phyloP scores from a whole-genome alignment of 2,888 invertebrate genomes.

The Acrocera orbiculus region DNA sequence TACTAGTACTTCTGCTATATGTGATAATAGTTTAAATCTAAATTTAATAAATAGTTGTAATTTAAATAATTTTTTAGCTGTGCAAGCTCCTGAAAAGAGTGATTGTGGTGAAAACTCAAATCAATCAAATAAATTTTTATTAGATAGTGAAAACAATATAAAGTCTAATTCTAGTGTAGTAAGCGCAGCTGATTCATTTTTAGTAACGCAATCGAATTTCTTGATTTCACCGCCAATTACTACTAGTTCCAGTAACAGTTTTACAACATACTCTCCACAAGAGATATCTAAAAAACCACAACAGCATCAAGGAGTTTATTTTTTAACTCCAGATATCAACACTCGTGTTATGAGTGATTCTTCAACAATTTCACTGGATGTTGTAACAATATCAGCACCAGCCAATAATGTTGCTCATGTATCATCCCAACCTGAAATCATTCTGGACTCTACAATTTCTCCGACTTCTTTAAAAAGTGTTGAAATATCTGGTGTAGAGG shows the following conservation, averaged over 20 bases:
- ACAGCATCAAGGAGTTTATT: slow-evolving; percentile 28
- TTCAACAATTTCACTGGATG: slow-evolving; percentile 29
- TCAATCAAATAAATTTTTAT: no score
- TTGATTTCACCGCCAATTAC: slow-evolving; percentile 29
- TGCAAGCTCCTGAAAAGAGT: no score
- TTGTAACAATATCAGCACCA: slow-evolving; percentile 23
- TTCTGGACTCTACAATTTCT: slow-evolving; percentile 29
- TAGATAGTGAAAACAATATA: slow-evolving; percentile 10
- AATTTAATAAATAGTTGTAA: no score
- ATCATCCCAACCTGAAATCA: slow-evolving; percentile 30
- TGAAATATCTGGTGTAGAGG: slow-evolving; percentile 17
- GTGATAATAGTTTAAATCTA: no score
- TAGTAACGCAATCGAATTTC: slow-evolving; percentile 20
- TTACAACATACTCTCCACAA: slow-evolving; percentile 8
- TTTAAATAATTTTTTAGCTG: no score
- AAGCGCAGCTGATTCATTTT: slow-evolving; percentile 29
- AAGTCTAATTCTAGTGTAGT: slow-evolving; percentile 22
- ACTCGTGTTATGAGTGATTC: slow-evolving; percentile 23
- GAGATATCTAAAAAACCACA: slow-evolving; percentile 14
- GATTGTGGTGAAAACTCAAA: no score
- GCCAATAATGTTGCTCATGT: slow-evolving; percentile 18
- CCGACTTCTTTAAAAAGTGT: slow-evolving; percentile 20
- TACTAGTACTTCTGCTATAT: no score
- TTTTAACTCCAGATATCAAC: slow-evolving; percentile 21
- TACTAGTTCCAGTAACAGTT: slow-evolving; percentile 18